A percentile compares a stretch with the other conserved stretches of the same genome.
phyloP scores from a whole-genome alignment of 30 jellyfish, hydroid and myxozoan species.

The Turritopsis dohrnii region DNA sequence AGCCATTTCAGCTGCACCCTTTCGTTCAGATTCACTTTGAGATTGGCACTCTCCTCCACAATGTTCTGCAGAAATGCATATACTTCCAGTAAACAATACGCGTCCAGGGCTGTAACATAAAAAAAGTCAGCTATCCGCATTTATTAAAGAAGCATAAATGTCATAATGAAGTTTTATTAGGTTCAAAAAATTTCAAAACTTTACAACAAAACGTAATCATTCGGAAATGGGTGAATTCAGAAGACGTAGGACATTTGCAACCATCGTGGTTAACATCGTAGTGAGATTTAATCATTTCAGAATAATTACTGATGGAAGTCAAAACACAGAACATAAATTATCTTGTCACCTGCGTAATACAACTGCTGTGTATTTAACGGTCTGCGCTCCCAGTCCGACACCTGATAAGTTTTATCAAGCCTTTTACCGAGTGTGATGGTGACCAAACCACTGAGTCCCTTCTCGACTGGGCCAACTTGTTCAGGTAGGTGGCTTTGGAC shows the following conservation, averaged over 20 bases:
- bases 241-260: too few species aligned
- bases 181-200: too few species aligned
- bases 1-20: constrained; percentile 40
- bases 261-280: background rate
- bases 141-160: too few species aligned
- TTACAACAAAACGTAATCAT: too few species aligned
- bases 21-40: constrained; percentile 41
- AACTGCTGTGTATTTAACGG: constrained; percentile 70
- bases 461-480: constrained; percentile 1
- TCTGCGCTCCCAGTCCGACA: constrained; percentile 95
- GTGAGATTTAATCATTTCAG: background rate
- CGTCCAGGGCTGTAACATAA: constrained; percentile 68
- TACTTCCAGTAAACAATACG: constrained; percentile 63
- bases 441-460: constrained; percentile 73
- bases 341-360: constrained; percentile 69
- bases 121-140: too few species aligned
- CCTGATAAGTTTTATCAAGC: constrained; percentile 83
- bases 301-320: background rate
- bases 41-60: constrained; percentile 37
- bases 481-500: background rate
- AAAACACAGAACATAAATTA: background rate
- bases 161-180: too few species aligned
- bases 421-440: constrained; percentile 76
- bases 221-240: too few species aligned
- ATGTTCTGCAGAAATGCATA: constrained; percentile 50